phyloP scores from a whole-genome alignment of 2,888 invertebrate species.

The Lithosia quadra region DNA sequence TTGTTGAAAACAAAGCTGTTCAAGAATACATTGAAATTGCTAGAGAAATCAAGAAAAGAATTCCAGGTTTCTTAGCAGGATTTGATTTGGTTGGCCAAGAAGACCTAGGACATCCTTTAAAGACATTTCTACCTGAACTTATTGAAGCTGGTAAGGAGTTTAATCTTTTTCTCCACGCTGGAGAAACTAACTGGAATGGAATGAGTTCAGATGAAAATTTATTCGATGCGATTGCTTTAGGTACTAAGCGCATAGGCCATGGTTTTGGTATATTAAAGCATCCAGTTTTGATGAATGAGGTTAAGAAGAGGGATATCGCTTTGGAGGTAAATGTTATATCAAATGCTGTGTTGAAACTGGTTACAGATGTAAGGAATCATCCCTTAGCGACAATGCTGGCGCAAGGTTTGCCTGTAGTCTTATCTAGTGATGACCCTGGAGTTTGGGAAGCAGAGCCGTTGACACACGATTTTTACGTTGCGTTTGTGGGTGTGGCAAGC shows the following conservation, averaged over 20 bases:
- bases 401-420: conserved; percentile 89
- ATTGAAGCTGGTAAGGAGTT: conserved; percentile 79
- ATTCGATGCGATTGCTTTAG: conserved; percentile 91
- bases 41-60: conserved; percentile 74
- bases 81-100: conserved; percentile 95
- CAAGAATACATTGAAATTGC: conserved; percentile 80
- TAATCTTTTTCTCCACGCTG: conserved; percentile 92
- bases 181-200: conserved; percentile 93
- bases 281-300: conserved; percentile 88
- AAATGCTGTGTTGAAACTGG: conserved; percentile 90
- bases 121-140: conserved; percentile 87
- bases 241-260: conserved; percentile 92
- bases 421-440: conserved; percentile 93
- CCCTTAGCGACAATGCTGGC: conserved; percentile 89
- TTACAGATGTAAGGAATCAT: conserved; percentile 92
- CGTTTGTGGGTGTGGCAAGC: conserved; percentile 92
- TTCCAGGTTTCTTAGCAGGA: conserved; percentile 91
- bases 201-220: conserved; percentile 90
- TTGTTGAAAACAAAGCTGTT: conserved; percentile 72
- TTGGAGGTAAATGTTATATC: conserved; percentile 93
- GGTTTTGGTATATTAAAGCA: conserved; percentile 92
- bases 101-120: conserved; percentile 89
- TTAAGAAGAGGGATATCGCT: conserved; percentile 88
- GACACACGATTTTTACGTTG: conserved; percentile 91
- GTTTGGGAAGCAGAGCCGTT: conserved; percentile 91